Evolutionary conservation across 2,797 vertebrate species (phyloP).

Genomic region (Aplochiton taeniatus): DNA sequence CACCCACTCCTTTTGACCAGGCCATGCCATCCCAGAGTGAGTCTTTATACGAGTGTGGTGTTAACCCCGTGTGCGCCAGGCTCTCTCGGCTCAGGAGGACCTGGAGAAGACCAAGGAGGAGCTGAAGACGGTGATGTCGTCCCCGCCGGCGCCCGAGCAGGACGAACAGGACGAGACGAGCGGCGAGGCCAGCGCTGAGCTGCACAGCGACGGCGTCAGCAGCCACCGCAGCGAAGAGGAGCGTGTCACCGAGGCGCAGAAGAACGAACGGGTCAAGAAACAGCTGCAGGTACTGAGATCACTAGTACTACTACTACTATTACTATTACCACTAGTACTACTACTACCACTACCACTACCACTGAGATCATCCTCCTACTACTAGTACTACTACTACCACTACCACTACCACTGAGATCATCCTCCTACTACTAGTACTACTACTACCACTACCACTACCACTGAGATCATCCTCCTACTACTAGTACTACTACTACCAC

Average conservation of each 20-base stretch:
- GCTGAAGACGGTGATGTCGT: slow-evolving; percentile 88
- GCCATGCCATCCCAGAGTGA: too few species aligned
- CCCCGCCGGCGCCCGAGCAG: slow-evolving; percentile 80
- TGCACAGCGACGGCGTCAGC: slow-evolving; percentile 83
- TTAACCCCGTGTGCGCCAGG: slow-evolving; percentile 65
- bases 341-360: too few species aligned
- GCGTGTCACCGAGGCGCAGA: slow-evolving; percentile 92
- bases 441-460: too few species aligned
- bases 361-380: too few species aligned
- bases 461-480: too few species aligned
- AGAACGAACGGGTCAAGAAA: slow-evolving; percentile 94
- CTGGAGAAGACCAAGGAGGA: slow-evolving; percentile 97
- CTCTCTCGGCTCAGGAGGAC: slow-evolving; percentile 92
- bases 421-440: too few species aligned
- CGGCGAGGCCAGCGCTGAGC: slow-evolving; percentile 89
- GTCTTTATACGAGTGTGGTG: background rate
- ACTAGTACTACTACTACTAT: too few species aligned
- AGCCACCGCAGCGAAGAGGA: slow-evolving; percentile 91
- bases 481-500: too few species aligned
- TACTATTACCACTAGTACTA: too few species aligned
- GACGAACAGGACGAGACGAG: slow-evolving; percentile 89
- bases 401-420: too few species aligned
- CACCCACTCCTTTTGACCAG: too few species aligned
- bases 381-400: too few species aligned
- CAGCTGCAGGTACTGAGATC: slow-evolving; percentile 87